A percentile compares a stretch with the other conserved stretches of the same genome.
These are phyloP conservation scores for Gouania willdenowi DNA, from an alignment of 2,797 vertebrate species.

Conservation along the genomic window DNA sequence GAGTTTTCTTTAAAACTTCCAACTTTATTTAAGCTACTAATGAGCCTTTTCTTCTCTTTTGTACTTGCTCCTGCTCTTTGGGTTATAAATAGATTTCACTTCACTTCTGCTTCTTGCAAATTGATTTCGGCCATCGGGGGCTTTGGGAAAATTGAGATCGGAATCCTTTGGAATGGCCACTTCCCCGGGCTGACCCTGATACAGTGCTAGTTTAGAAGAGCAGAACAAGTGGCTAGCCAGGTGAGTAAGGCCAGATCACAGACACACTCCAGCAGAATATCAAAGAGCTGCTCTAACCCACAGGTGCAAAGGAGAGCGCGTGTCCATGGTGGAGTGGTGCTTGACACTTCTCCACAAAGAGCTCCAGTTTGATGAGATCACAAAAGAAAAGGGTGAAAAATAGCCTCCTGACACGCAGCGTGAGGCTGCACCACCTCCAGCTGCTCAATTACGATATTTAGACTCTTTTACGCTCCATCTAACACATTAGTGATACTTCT, in stretches of 20 bases:
- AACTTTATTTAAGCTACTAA: constrained; percentile 13
- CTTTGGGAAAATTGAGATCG: background rate
- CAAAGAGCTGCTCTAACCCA: constrained; percentile 34
- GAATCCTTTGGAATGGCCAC: constrained; percentile 5
- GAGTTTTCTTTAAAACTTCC: constrained; percentile 8
- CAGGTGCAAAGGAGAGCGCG: constrained; percentile 29
- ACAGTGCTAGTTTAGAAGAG: constrained; percentile 34
- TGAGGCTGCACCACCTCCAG: background rate
- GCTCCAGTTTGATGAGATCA: constrained; percentile 36
- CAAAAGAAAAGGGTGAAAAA: background rate
- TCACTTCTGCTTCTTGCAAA: background rate
- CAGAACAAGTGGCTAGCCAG: constrained; percentile 34
- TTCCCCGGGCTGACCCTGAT: constrained; percentile 31
- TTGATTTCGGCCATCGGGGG: background rate
- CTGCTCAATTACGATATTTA: constrained; percentile 6
- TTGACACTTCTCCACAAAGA: constrained; percentile 15
- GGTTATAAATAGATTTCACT: background rate
- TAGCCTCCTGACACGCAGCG: background rate
- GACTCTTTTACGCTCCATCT: background rate
- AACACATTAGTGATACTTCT: background rate
- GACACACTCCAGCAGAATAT: constrained; percentile 32
- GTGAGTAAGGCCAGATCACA: constrained; percentile 39
- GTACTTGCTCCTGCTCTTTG: background rate
- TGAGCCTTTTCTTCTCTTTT: constrained; percentile 5
- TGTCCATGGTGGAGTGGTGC: constrained; percentile 20